Evolutionary conservation across 2,797 vertebrate genomes (phyloP).

Genomic region (Notamacropus eugenii): DNA sequence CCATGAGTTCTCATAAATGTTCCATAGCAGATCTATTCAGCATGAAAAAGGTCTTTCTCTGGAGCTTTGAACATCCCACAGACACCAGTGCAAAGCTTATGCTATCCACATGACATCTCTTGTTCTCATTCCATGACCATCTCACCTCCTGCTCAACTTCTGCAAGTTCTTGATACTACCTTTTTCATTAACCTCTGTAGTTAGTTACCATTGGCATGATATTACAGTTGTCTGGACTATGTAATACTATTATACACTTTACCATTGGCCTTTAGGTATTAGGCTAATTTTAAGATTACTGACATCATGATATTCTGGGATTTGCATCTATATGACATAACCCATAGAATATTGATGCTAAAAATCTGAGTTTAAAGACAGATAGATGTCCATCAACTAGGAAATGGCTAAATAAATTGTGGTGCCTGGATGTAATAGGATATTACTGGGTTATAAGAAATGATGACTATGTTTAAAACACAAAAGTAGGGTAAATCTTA

Average conservation of each 20-base stretch:
- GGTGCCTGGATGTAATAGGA: neutral
- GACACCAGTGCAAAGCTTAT: neutral
- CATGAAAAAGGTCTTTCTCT: neutral
- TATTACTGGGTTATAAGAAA: neutral
- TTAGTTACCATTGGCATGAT: neutral
- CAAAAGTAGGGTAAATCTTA: neutral
- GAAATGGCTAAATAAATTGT: neutral
- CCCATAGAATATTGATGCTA: neutral
- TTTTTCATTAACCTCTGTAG: neutral
- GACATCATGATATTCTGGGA: neutral
- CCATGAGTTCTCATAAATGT: neutral
- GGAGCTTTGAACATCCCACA: neutral
- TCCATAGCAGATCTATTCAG: neutral
- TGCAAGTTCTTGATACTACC: neutral
- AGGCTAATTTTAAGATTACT: neutral
- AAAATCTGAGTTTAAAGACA: neutral
- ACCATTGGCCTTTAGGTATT: neutral
- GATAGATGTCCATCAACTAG: neutral
- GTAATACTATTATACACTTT: neutral
- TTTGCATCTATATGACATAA: neutral
- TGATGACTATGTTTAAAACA: neutral
- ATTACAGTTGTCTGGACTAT: neutral
- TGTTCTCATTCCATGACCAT: neutral
- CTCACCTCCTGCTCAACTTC: neutral
- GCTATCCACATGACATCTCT: neutral